Base-by-base conservation (phyloP, 2,113 vertebrate genomes). In the Cololabis saira region DNA sequence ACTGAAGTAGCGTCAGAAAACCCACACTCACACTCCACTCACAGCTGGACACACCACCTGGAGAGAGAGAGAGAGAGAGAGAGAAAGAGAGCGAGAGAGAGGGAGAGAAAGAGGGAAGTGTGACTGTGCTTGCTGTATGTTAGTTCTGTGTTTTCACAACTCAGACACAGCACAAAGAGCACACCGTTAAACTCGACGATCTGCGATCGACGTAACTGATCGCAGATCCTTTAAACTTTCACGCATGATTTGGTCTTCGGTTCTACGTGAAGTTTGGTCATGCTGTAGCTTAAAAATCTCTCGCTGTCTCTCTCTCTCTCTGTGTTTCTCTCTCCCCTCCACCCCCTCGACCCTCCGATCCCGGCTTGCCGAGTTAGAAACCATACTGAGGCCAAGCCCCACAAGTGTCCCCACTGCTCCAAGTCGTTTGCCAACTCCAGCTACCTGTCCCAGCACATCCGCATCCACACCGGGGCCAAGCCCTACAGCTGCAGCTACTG, bases 381-480 rank as follows among this genome's bases (percentile, higher is more conserved):
- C 90, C 97, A 99, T 89, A 98, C 97, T 61, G 97, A 99, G 95
- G 93, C 94, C 94, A 99, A 99, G 95, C 97, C 97, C 82, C 96
- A 99, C 95, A 98, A 99, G 95, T 99, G 97, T 86, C 97, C 97
- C 76, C 97, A 98, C 91, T 99, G 97, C 93, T 98, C 97, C 94
- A 99, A 99, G 95, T 97, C 96, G 83, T 98, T 99, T 89, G 95
- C 97, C 94, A 99, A 99, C 95, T 97, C 93, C 92, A 97, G 96
- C 94, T 99, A 98, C 94, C 94, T 99, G 96, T 94, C 97, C 87
- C 97, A 99, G 94, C 97, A 99, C 93, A 93, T 98, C 91, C 96
- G 97, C 73, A 98, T 99, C 93, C 97, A 99, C 92, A 98, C 94
- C 21, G 96, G 97, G 89, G 97, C 97, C 89, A 99, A 99, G 93